Percentiles rank a stretch among this genome's conserved stretches.
Conservation (phyloP, 1,140 invertebrate species). For the Oppia nitens region DNA sequence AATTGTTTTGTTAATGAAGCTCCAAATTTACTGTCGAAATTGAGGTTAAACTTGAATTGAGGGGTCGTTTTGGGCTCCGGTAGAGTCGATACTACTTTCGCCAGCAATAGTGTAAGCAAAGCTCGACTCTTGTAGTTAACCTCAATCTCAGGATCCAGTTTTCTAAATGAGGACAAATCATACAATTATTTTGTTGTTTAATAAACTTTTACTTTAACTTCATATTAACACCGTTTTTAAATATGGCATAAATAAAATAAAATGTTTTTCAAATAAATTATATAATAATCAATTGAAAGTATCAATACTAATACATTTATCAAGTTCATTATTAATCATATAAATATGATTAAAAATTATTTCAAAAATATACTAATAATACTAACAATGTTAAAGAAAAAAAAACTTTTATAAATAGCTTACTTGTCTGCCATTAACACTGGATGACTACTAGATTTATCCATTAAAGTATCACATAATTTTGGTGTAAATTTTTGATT, state of each 20-base stretch:
- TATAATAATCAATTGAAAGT: too few relatives aligned
- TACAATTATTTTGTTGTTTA: too few relatives aligned
- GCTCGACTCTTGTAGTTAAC: background rate
- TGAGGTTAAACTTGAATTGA: background rate
- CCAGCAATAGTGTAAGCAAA: background rate
- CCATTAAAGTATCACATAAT: too few relatives aligned
- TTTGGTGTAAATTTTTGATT: background rate
- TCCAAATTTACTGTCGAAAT: background rate
- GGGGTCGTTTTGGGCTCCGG: background rate
- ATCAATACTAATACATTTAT: too few relatives aligned
- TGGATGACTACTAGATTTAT: background rate
- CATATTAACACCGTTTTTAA: too few relatives aligned
- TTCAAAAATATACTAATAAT: too few relatives aligned
- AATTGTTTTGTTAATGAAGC: background rate
- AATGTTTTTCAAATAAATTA: too few relatives aligned
- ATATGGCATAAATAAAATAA: too few relatives aligned
- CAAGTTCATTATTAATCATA: background rate
- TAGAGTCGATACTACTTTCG: background rate
- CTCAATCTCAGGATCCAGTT: background rate
- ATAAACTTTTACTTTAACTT: too few relatives aligned
- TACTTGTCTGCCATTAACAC: background rate
- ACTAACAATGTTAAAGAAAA: too few relatives aligned
- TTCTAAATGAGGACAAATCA: background rate
- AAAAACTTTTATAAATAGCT: too few relatives aligned
- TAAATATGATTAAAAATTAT: background rate